Evolutionary conservation across 2,888 invertebrate genomes (phyloP).

Genomic region (Dendrolimus houi): DNA sequence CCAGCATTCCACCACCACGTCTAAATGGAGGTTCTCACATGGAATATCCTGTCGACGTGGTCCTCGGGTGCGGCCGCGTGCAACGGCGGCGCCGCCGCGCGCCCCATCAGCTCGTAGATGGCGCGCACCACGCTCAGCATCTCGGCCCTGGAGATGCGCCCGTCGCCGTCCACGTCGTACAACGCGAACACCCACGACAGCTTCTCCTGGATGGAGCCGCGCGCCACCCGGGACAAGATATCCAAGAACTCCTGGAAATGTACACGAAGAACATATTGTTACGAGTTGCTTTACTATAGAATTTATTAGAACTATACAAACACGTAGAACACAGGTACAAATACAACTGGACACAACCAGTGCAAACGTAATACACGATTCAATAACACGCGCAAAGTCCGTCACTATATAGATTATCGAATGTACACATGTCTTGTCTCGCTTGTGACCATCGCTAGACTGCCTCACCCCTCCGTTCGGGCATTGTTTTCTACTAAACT

Average conservation of each 20-base stretch:
- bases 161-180: constrained; percentile 92
- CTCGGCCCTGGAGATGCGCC: constrained; percentile 88
- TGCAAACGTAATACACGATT: too few species aligned
- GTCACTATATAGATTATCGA: too few species aligned
- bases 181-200: constrained; percentile 92
- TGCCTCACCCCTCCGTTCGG: too few species aligned
- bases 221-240: constrained; percentile 88
- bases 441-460: too few species aligned
- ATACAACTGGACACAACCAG: too few species aligned
- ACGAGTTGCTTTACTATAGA: too few species aligned
- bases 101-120: constrained; percentile 91
- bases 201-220: constrained; percentile 90
- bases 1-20: too few species aligned
- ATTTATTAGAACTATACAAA: too few species aligned
- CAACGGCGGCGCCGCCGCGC: constrained; percentile 84
- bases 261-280: background rate
- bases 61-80: constrained; percentile 85
- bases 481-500: too few species aligned
- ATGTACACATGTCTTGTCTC: too few species aligned
- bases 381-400: too few species aligned
- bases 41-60: constrained; percentile 91
- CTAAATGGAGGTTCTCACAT: constrained; percentile 71
- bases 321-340: too few species aligned
- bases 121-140: constrained; percentile 89
- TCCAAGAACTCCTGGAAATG: constrained; percentile 85